phyloP scores from a whole-genome alignment of 2,113 vertebrate genomes.

The Hippolais icterina region DNA sequence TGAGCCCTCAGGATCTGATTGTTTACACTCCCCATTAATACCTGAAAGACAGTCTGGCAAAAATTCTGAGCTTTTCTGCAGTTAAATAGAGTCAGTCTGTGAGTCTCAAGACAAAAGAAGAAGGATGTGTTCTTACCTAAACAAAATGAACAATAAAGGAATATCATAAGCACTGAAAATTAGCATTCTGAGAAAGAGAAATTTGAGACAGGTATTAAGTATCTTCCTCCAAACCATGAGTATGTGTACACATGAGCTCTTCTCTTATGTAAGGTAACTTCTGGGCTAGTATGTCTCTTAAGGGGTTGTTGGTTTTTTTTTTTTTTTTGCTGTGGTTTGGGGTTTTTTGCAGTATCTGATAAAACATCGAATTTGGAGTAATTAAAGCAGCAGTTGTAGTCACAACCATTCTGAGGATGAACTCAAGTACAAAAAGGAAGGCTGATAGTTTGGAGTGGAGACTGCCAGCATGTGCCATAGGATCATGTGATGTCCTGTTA shows the following conservation, averaged over 20 bases:
- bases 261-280: neutral
- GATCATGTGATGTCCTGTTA: neutral
- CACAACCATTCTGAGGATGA: neutral
- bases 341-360: neutral
- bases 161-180: neutral
- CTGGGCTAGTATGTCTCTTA: neutral
- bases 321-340: neutral
- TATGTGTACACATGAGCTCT: neutral
- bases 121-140: neutral
- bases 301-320: too few relatives aligned
- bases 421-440: neutral
- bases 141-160: neutral
- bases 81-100: neutral
- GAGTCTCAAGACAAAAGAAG: neutral
- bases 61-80: neutral
- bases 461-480: neutral
- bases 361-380: neutral
- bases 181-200: neutral
- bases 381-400: neutral
- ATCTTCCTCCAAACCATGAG: neutral
- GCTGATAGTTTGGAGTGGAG: neutral
- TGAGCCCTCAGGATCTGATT: neutral
- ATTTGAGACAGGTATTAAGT: neutral
- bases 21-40: neutral
- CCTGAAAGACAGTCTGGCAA: neutral